Evolutionary conservation across 2,888 invertebrate genomes (phyloP), one percentile per base, ranked within the genome.

Genomic region (Nebria brevicollis): DNA sequence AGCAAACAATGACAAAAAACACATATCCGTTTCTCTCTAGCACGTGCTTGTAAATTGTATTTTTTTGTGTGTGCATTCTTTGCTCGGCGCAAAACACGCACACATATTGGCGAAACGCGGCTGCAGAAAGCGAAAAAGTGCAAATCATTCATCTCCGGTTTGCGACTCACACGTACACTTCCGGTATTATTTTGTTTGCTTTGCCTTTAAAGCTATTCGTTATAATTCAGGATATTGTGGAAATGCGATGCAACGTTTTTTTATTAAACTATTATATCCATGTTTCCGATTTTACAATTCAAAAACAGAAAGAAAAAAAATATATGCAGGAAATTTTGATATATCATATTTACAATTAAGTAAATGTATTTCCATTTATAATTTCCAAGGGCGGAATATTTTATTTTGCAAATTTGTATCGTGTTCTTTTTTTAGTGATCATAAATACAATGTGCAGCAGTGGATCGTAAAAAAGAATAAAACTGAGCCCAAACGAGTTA

Each of bases 401-500:
- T 54, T 54, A 13, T 54, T 11, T 13, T 11, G 54, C 13, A 70
- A 70, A 26, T 70, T 70, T 20, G 70, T 70, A 15, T 70, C 70
- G 70, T 34, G n/a, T 15, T 70, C 26, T 20, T 13, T 64, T 75
- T 75, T 66, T 75, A 75, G 54, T 75, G 75, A 54, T 75, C 75
- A 65, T 75, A 75, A 75, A 54, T 75, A 75, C 75, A 75, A 26
- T 70, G 20, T 20, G 34, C 26, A 70, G 54, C 54, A 11, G 73
- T 73, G 42, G 64, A 75, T 75, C 75, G 75, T 75, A 75, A 75
- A 70, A 54, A 13, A 8, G 54, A 54, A 54, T 34, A 54, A 54
- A 54, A 54, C 26, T 70, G 34, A 75, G 75, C 75, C 64, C n/a
- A 6, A 64, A n/a, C 73, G 70, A 70, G 75, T 75, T 75, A 75